Percentiles rank a stretch among this genome's conserved stretches.
Evolutionary conservation across 2,888 invertebrate species (phyloP).

Genomic region (Trissoscelio sp.): DNA sequence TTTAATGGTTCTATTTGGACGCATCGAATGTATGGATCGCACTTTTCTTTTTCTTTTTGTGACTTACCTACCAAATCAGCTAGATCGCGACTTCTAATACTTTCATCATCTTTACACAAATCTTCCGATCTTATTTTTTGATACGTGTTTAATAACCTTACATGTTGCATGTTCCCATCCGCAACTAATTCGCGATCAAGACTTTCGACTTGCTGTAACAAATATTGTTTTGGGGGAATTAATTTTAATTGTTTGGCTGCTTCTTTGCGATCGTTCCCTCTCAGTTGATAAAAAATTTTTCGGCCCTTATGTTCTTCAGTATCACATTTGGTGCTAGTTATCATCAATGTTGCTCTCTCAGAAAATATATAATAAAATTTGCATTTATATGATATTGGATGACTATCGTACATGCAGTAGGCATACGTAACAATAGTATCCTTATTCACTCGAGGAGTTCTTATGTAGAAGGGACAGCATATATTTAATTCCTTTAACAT

Average conservation of each 20-base stretch:
- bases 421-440: background rate
- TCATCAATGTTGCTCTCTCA: background rate
- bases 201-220: background rate
- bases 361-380: background rate
- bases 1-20: conserved; percentile 5
- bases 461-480: background rate
- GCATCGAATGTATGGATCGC: conserved; percentile 6
- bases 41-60: background rate
- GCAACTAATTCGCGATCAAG: background rate
- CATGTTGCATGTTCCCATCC: conserved; percentile 1
- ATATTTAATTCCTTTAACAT: too few species aligned
- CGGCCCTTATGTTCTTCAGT: background rate
- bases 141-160: background rate
- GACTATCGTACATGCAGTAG: background rate
- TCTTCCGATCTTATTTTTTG: conserved; percentile 13
- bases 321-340: conserved; percentile 2
- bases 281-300: background rate
- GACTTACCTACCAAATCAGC: conserved; percentile 18
- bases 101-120: conserved; percentile 15
- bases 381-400: background rate
- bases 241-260: background rate
- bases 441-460: background rate
- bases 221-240: background rate
- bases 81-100: conserved; percentile 16
- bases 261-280: background rate